Conservation (phyloP, 2,888 invertebrate species). For the Antheraea yamamai region DNA sequence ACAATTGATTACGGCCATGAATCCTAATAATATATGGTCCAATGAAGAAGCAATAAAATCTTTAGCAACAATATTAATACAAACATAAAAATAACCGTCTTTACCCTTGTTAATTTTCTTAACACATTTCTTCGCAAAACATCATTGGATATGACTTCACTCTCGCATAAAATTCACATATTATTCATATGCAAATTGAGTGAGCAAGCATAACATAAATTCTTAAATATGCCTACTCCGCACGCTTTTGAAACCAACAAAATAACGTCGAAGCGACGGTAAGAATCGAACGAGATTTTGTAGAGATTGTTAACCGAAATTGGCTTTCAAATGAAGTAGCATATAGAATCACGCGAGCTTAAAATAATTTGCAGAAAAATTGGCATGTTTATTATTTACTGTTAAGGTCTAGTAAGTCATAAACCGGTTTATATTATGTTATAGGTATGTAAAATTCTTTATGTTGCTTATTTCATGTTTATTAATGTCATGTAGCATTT, state of each 20-base stretch:
- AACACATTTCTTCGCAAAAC: constrained; percentile 56
- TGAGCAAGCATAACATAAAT: constrained; percentile 71
- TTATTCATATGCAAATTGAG: constrained; percentile 72
- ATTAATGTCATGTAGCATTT: neutral
- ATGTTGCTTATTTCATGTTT: neutral
- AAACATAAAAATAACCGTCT: constrained; percentile 22
- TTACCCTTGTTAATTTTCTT: constrained; percentile 47
- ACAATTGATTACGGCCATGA: constrained; percentile 8
- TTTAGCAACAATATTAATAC: constrained; percentile 11
- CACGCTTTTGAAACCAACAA: constrained; percentile 46
- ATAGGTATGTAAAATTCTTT: neutral
- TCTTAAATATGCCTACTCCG: constrained; percentile 58
- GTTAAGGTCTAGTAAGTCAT: neutral
- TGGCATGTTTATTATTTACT: neutral
- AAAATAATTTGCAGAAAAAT: neutral
- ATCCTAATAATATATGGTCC: constrained; percentile 4
- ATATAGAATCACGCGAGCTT: constrained; percentile 26
- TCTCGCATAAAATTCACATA: constrained; percentile 64
- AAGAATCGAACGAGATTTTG: constrained; percentile 33
- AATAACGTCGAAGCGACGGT: constrained; percentile 39
- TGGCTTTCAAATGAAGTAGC: neutral
- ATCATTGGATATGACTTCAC: constrained; percentile 61
- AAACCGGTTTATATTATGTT: constrained; percentile 5
- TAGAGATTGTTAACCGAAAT: constrained; percentile 13
- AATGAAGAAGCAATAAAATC: constrained; percentile 13